Evolutionary conservation across 2,113 vertebrate genomes (phyloP).

Genomic region (Megalops atlanticus): DNA sequence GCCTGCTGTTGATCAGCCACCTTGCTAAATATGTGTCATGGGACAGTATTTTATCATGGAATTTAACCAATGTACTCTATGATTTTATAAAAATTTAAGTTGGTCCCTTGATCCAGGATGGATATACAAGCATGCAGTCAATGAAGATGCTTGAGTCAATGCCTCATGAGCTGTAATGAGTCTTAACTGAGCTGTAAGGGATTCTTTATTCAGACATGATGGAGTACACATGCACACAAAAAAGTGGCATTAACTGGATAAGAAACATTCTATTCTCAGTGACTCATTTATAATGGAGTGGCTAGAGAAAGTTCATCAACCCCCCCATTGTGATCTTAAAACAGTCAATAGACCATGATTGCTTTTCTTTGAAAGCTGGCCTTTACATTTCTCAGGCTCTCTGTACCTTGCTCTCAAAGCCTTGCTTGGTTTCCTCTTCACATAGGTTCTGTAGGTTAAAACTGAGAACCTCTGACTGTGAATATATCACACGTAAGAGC

Average conservation of each 20-base stretch:
- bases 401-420: background rate
- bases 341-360: background rate
- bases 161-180: background rate
- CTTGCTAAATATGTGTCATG: too few relatives aligned
- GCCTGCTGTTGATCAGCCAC: too few relatives aligned
- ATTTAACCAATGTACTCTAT: background rate
- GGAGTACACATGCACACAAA: background rate
- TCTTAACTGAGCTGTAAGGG: background rate
- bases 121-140: background rate
- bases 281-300: background rate
- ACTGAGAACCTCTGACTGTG: too few relatives aligned
- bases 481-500: too few relatives aligned
- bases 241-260: background rate
- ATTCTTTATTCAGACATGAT: background rate
- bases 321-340: too few relatives aligned
- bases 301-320: background rate
- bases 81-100: background rate
- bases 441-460: too few relatives aligned
- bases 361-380: background rate
- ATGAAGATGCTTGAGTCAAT: background rate
- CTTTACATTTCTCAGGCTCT: background rate
- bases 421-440: too few relatives aligned
- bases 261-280: background rate
- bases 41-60: too few relatives aligned
- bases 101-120: background rate